A percentile compares a stretch with the other conserved stretches of the same genome.
phyloP scores from a whole-genome alignment of 1,140 invertebrate genomes.

The Anoplolepis gracilipes region DNA sequence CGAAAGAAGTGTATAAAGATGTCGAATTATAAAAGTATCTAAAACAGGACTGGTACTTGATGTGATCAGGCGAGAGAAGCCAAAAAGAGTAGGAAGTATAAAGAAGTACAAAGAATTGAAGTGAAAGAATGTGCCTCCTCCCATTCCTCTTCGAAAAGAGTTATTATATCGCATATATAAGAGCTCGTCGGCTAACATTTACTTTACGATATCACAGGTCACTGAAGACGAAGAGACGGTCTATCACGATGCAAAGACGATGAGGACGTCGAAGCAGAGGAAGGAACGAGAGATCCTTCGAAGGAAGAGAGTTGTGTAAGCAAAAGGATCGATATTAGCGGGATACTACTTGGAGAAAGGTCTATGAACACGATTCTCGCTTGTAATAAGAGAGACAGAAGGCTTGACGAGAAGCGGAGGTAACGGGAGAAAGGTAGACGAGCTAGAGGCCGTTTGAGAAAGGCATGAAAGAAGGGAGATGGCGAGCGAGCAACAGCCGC shows the following conservation, averaged over 20 bases:
- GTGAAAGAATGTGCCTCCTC: constrained; percentile 18
- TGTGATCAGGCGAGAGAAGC: constrained; percentile 11
- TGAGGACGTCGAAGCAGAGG: background rate
- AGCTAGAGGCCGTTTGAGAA: background rate
- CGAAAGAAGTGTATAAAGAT: constrained; percentile 17
- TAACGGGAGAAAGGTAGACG: background rate
- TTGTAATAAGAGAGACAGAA: constrained; percentile 50
- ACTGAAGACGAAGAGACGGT: constrained; percentile 28
- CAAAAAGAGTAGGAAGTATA: background rate
- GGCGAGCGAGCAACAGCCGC: constrained; percentile 74
- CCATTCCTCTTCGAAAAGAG: background rate
- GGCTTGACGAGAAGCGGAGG: background rate
- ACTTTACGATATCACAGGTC: constrained; percentile 50
- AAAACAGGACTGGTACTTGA: constrained; percentile 29
- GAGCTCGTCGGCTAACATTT: constrained; percentile 43
- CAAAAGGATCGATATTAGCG: constrained; percentile 35
- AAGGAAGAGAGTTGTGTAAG: constrained; percentile 1
- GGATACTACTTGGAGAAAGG: constrained; percentile 21
- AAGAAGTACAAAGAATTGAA: constrained; percentile 29
- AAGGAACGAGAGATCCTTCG: background rate
- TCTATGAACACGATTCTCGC: constrained; percentile 53
- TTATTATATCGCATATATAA: constrained; percentile 44
- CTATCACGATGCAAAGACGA: constrained; percentile 38
- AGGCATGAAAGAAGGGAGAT: constrained; percentile 18
- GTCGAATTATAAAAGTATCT: constrained; percentile 9